A percentile compares a stretch with the other conserved stretches of the same genome.
These are phyloP conservation scores for Ctena decussata DNA, from an alignment of 2,888 invertebrate genomes.

Conservation along the genomic window DNA sequence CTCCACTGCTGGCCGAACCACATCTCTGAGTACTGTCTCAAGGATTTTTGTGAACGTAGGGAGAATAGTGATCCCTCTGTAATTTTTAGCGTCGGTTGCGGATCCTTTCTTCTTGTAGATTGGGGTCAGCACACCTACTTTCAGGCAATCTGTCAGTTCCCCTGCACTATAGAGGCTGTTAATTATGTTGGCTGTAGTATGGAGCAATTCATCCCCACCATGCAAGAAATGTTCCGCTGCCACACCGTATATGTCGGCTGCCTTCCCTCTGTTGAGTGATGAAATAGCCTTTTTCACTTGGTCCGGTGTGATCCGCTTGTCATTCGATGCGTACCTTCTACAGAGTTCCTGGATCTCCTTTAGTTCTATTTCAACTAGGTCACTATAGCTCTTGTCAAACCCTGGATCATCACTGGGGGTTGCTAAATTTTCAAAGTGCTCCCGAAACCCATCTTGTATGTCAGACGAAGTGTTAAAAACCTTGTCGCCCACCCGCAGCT, in stretches of 20 bases:
- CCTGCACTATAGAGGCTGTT: background rate
- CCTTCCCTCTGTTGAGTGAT: background rate
- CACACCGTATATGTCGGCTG: background rate
- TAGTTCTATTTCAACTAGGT: background rate
- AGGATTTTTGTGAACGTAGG: background rate
- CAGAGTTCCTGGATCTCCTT: background rate
- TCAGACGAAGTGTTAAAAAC: background rate
- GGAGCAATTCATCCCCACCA: background rate
- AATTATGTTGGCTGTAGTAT: background rate
- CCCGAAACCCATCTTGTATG: background rate
- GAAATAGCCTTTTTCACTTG: background rate
- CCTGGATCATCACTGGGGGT: background rate
- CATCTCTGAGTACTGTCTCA: background rate
- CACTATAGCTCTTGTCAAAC: background rate
- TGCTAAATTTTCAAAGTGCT: background rate
- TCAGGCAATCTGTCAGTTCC: background rate
- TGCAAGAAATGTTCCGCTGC: background rate
- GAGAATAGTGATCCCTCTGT: too few relatives aligned
- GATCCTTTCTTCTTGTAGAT: slow-evolving; percentile 12
- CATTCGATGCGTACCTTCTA: background rate
- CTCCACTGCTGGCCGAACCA: background rate
- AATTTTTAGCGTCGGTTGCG: background rate
- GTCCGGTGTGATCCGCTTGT: background rate
- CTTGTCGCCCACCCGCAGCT: background rate
- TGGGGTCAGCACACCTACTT: background rate